Evolutionary conservation across 2,113 vertebrate genomes (phyloP).

Genomic region (Rattus norvegicus): GRCr8 NC_086019.1:87962001-87962500

Average conservation of each 20-base stretch:
- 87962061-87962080: constrained; percentile 90
- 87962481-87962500: too few relatives aligned
- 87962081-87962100: constrained; percentile 88
- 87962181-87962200: background rate
- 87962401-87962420: background rate
- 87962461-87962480: too few relatives aligned
- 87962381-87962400: background rate
- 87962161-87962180: background rate
- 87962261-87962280: background rate
- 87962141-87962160: background rate
- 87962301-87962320: background rate
- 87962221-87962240: background rate
- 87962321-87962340: background rate
- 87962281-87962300: background rate
- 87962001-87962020: constrained; percentile 94
- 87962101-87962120: constrained; percentile 92
- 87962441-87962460: too few relatives aligned
- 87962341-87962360: background rate
- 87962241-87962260: background rate
- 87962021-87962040: constrained; percentile 94
- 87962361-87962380: background rate
- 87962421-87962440: too few relatives aligned
- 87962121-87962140: constrained; percentile 92
- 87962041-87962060: constrained; percentile 88
- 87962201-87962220: background rate